phyloP scores from a whole-genome alignment of 1,140 invertebrate species.

The Aphelinus certus region DNA sequence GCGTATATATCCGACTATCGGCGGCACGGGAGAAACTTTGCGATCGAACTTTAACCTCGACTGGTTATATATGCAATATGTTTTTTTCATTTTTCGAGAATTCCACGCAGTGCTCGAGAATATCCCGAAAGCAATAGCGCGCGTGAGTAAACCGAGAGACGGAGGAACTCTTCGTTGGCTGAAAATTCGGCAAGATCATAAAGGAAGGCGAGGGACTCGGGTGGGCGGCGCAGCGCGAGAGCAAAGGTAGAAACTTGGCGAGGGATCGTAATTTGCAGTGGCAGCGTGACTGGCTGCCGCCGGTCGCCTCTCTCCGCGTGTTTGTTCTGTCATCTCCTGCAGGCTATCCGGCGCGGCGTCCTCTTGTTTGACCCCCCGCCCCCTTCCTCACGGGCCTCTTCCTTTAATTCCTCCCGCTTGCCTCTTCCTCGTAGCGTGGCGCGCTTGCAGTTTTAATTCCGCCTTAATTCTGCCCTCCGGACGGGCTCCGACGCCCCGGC shows the following conservation, averaged over 20 bases:
- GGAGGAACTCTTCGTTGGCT: too few relatives aligned
- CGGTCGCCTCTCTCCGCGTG: background rate
- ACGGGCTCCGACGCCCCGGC: background rate
- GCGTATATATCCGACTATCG: too few relatives aligned
- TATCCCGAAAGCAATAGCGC: too few relatives aligned
- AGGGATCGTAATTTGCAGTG: slow-evolving; percentile 26
- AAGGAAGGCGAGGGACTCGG: background rate
- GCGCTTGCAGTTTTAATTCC: too few relatives aligned
- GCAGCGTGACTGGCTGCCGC: background rate
- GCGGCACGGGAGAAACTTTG: too few relatives aligned
- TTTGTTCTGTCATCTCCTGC: slow-evolving; percentile 33
- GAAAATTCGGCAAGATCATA: background rate
- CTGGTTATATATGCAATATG: too few relatives aligned
- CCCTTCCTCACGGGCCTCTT: background rate
- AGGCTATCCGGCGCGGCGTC: background rate
- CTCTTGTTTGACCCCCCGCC: slow-evolving; percentile 15
- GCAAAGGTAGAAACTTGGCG: background rate
- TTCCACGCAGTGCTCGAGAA: too few relatives aligned
- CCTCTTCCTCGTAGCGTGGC: too few relatives aligned
- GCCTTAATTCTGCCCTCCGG: slow-evolving; percentile 8
- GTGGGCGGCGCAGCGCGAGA: background rate
- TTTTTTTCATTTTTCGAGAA: too few relatives aligned
- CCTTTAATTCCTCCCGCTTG: background rate
- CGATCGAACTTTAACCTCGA: too few relatives aligned
- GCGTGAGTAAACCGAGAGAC: too few relatives aligned